phyloP scores from a whole-genome alignment of 2,797 vertebrate species.

The Aulostomus chinensis region DNA sequence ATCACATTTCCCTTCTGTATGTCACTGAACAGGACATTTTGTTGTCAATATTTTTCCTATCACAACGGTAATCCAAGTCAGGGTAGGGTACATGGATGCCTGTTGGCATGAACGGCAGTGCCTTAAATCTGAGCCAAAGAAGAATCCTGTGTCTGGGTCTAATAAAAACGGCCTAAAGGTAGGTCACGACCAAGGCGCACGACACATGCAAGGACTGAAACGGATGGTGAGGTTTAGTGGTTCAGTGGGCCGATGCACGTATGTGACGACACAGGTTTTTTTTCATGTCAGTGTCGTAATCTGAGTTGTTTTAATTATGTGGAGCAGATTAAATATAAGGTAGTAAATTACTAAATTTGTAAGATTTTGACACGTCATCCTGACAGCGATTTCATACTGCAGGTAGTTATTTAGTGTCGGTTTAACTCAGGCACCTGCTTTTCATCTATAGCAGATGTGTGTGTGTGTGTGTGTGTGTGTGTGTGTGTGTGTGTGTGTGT shows the following conservation, averaged over 20 bases:
- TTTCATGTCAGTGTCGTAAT: conserved; percentile 24
- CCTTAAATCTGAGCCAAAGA: conserved; percentile 33
- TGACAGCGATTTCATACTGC: conserved; percentile 15
- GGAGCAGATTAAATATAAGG: too few relatives aligned
- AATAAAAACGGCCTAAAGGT: conserved; percentile 59
- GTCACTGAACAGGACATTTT: conserved; percentile 1
- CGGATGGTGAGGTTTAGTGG: conserved; percentile 57
- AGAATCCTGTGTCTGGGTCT: conserved; percentile 46
- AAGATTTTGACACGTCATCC: conserved; percentile 16
- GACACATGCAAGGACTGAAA: conserved; percentile 49
- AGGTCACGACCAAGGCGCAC: conserved; percentile 54
- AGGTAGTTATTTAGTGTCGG: conserved; percentile 36
- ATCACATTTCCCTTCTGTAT: conserved; percentile 12
- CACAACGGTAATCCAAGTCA: conserved; percentile 33
- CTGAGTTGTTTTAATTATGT: neutral
- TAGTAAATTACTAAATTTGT: too few relatives aligned
- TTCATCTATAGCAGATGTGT: conserved; percentile 1
- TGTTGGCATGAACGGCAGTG: conserved; percentile 33
- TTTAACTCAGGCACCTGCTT: conserved; percentile 53
- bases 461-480: too few relatives aligned
- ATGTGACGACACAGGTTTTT: conserved; percentile 36
- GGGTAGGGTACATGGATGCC: conserved; percentile 36
- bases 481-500: too few relatives aligned
- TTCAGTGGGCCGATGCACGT: conserved; percentile 44
- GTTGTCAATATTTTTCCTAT: conserved; percentile 27